Percentiles rank a stretch among this genome's conserved stretches.
phyloP scores from a whole-genome alignment of 2,797 vertebrate genomes.

The Kryptopterus vitreolus region DNA sequence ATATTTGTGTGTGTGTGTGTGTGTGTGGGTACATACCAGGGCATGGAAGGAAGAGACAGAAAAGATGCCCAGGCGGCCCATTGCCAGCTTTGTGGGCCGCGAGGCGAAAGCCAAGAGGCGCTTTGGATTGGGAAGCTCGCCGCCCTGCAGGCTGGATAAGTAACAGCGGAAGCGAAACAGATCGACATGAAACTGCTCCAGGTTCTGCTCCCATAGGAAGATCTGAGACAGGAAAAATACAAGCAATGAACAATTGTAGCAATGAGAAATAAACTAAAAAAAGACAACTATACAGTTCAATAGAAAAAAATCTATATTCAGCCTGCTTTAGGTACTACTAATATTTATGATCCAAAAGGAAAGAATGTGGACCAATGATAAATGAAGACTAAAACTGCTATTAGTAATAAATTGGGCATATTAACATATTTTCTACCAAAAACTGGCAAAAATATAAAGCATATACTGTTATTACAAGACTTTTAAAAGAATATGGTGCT shows the following conservation, averaged over 20 bases:
- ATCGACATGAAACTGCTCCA: constrained; percentile 96
- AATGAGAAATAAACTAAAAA: background rate
- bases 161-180: constrained; percentile 95
- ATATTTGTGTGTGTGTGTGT: constrained; percentile 1
- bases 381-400: background rate
- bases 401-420: background rate
- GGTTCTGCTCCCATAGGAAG: constrained; percentile 95
- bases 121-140: constrained; percentile 96
- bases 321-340: background rate
- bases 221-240: constrained; percentile 62
- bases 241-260: background rate
- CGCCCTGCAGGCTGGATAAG: constrained; percentile 92
- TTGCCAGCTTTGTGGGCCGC: constrained; percentile 91
- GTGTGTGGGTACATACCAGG: constrained; percentile 77
- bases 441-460: background rate
- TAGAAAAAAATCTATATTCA: background rate
- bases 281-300: background rate
- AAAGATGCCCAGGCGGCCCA: constrained; percentile 96
- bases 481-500: background rate
- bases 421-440: background rate
- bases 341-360: background rate
- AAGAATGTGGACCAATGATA: background rate
- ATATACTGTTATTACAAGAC: background rate
- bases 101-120: constrained; percentile 91
- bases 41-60: constrained; percentile 97